Evolutionary conservation across 2,113 vertebrate genomes (phyloP), one percentile per base, ranked within the genome.

Genomic region (Melospiza melodia): DNA sequence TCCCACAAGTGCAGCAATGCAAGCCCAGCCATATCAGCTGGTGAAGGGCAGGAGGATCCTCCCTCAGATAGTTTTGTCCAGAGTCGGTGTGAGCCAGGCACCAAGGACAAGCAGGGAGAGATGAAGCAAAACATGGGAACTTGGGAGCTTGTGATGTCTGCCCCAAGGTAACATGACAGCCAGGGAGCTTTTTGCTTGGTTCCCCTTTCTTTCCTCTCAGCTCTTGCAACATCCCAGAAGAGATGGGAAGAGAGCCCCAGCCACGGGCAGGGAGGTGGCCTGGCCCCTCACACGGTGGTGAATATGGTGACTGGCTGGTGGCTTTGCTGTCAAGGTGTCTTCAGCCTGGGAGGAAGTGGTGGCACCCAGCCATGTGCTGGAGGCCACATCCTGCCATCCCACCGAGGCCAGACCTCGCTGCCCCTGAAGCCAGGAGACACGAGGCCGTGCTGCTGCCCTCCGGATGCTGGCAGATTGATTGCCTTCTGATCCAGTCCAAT

Each of bases 91-190:
- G 5, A 94, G 54, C 66, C 10, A 6, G 87, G 68, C 11, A 1
- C 85, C 89, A 96, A 94, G 94, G 95, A 85, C 91, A 35, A 85
- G 37, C 78, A 41, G 79, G 37, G 91, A 95, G 87, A 89, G 74
- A 67, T 10, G 39, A 94, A 89, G 81, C 87, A 95, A 94, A 95
- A 93, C 91, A 95, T 28, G n/a, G 55, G 22, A 87, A 90, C 11
- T 31, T 6, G 2, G 55, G 55, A 67, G 57, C 28, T 37, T 59
- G 75, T 3, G 2, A 48, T 31, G 21, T 68, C 35, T 88, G 79
- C 44, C 41, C 67, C 12, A 73, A 92, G 79, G 79, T 43, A 67
- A 63, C 78, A 33, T 0, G 0, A 33, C 1, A 2, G 46, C 55
- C 1, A 0, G 55, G 77, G 68, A 84, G 41, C 24, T 74, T 55